A percentile compares a stretch with the other conserved stretches of the same genome.
Conservation (phyloP, 2,113 vertebrate species). For the Zeus faber region DNA sequence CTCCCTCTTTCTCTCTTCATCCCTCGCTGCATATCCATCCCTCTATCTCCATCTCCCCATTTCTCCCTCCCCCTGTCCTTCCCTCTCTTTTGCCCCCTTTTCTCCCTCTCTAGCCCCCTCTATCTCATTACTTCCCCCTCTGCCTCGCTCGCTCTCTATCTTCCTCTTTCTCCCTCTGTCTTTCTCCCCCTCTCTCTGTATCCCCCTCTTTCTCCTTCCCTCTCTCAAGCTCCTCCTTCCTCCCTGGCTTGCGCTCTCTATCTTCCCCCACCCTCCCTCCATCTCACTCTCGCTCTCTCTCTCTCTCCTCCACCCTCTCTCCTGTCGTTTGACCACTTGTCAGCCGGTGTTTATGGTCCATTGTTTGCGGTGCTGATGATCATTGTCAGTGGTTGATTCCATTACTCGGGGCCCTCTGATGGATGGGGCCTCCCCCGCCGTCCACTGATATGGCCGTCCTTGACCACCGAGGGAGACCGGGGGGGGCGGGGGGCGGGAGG, state of each 20-base stretch:
- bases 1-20: no score
- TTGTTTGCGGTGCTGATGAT: constrained; percentile 78
- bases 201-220: constrained; percentile 8
- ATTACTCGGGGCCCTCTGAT: constrained; percentile 74
- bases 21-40: no score
- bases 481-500: constrained; percentile 20
- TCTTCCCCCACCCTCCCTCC: background rate
- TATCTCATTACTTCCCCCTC: background rate
- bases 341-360: constrained; percentile 76
- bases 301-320: constrained; percentile 4
- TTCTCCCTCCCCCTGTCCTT: background rate
- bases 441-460: constrained; percentile 74
- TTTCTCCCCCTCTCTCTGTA: background rate
- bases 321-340: constrained; percentile 58
- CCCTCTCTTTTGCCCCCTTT: background rate
- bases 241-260: background rate
- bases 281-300: background rate
- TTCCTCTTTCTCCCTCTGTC: background rate
- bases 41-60: background rate
- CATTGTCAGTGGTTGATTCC: constrained; percentile 77
- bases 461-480: constrained; percentile 66
- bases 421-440: constrained; percentile 68
- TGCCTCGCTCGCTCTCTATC: background rate
- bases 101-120: background rate
- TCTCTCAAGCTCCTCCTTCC: background rate